Conservation (phyloP, 1,140 invertebrate species). For the Aphidius gifuensis region DNA sequence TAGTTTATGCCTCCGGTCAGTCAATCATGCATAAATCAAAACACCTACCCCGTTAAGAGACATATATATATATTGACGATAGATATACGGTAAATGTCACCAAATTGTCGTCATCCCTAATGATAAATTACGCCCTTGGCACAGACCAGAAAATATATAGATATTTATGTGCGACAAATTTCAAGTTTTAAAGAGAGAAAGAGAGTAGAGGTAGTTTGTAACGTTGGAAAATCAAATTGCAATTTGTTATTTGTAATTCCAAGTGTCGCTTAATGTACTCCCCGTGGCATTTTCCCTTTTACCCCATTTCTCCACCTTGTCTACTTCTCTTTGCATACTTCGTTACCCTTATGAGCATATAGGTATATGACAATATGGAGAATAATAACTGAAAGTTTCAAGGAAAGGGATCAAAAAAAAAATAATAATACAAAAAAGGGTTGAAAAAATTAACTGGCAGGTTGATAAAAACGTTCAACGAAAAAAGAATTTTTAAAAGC, state of each 20-base stretch:
- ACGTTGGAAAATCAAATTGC: slow-evolving; percentile 52
- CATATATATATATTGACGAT: no score
- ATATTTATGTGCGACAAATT: no score
- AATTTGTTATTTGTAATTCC: slow-evolving; percentile 60
- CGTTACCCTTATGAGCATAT: not conserved
- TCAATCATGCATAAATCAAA: no score
- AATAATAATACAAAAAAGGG: slow-evolving; percentile 3
- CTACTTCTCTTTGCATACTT: slow-evolving; percentile 9
- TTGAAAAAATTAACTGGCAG: slow-evolving; percentile 21
- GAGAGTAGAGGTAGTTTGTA: slow-evolving; percentile 25
- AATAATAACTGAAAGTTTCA: not conserved
- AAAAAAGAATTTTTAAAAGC: slow-evolving; percentile 5
- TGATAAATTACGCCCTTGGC: slow-evolving; percentile 51
- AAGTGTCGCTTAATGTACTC: slow-evolving; percentile 56
- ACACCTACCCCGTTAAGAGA: no score
- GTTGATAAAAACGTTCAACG: slow-evolving; percentile 11
- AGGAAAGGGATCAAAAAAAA: no score
- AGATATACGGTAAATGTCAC: slow-evolving; percentile 36
- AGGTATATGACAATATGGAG: no score
- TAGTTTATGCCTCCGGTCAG: slow-evolving; percentile 56
- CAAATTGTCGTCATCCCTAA: slow-evolving; percentile 53
- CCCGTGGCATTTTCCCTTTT: slow-evolving; percentile 28
- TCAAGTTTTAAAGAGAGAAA: slow-evolving; percentile 3
- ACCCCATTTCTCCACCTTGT: not conserved
- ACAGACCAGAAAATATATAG: not conserved